Conservation (phyloP, 2,888 invertebrate species). For the Caenorhabditis sp. region DNA sequence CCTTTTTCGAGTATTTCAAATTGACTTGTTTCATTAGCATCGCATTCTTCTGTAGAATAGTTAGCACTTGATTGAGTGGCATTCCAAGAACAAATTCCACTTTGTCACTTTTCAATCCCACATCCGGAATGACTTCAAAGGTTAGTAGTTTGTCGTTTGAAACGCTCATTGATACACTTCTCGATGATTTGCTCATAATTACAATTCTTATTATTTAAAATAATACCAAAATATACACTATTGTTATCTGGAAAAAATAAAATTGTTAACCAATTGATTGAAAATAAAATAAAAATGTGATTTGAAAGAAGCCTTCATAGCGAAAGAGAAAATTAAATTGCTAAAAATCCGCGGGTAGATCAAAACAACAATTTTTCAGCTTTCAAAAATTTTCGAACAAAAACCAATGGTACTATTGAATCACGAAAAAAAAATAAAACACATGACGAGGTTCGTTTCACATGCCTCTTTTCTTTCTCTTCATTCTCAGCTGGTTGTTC, state of each 20-base stretch:
- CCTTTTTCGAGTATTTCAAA: constrained; percentile 63
- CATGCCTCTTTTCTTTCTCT: background rate
- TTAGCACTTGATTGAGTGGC: constrained; percentile 65
- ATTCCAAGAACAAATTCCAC: constrained; percentile 67
- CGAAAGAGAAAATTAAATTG: no score
- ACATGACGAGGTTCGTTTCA: background rate
- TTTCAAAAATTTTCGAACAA: background rate
- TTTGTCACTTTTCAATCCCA: constrained; percentile 59
- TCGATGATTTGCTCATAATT: background rate
- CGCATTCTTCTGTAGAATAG: constrained; percentile 61
- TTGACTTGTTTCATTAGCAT: constrained; percentile 59
- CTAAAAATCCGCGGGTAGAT: no score
- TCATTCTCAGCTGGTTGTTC: background rate
- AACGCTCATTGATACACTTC: background rate
- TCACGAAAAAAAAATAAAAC: background rate
- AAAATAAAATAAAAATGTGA: no score
- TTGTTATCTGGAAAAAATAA: no score
- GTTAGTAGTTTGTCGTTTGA: background rate
- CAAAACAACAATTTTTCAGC: background rate
- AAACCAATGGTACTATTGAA: background rate
- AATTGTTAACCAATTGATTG: no score
- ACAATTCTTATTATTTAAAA: no score
- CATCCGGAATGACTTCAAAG: constrained; percentile 68
- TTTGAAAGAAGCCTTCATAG: no score
- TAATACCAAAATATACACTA: no score